Evolutionary conservation across 1,140 invertebrate genomes (phyloP).

Genomic region (Drosophila mojavensis): DNA sequence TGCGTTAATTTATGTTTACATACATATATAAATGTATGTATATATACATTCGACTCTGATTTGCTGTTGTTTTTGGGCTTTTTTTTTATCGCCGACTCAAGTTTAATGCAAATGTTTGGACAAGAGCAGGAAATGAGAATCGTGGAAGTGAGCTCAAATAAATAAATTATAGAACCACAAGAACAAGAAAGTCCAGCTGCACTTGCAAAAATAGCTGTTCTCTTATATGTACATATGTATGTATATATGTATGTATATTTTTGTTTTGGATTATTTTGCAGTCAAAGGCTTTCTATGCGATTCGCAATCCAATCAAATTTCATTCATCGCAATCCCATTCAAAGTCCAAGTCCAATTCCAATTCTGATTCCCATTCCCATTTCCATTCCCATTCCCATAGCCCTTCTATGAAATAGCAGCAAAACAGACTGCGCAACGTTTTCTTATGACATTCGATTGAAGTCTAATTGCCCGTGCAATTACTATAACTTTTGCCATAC

Average conservation of each 20-base stretch:
- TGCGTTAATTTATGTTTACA: too few species aligned
- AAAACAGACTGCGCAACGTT: conserved; percentile 10
- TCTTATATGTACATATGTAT: not conserved
- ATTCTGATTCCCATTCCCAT: not conserved
- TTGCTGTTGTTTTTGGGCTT: conserved; percentile 4
- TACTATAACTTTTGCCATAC: conserved; percentile 25
- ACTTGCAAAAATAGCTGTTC: not conserved
- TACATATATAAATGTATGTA: not conserved
- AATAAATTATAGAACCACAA: not conserved
- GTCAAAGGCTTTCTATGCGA: not conserved
- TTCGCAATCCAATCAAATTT: not conserved
- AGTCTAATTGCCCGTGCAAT: conserved; percentile 59
- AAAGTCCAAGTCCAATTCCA: not conserved
- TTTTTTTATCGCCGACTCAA: conserved; percentile 22
- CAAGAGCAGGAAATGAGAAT: conserved; percentile 30
- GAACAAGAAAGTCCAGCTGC: not conserved
- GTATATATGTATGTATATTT: too few species aligned
- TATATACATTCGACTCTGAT: conserved; percentile 2
- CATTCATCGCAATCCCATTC: not conserved
- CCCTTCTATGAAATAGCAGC: not conserved
- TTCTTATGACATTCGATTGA: conserved; percentile 65
- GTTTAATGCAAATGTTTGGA: conserved; percentile 44
- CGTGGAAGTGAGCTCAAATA: not conserved
- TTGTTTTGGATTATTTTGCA: not conserved
- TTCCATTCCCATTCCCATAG: not conserved